Evolutionary conservation across 2,797 vertebrate genomes (phyloP).

Genomic region (Nyctibius grandis): DNA sequence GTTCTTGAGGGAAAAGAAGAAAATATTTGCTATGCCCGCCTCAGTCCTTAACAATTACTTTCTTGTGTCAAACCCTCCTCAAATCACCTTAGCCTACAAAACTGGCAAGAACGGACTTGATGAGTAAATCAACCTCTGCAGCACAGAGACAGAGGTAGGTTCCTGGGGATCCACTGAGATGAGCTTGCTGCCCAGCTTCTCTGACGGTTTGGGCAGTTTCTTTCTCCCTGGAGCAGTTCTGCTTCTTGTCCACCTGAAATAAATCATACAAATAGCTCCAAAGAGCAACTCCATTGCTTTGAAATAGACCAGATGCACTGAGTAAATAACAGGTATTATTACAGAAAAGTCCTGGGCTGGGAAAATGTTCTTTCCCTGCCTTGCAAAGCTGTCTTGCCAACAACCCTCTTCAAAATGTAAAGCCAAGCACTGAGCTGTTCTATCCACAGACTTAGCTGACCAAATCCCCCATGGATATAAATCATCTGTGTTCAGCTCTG

Average conservation of each 20-base stretch:
- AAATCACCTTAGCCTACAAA: neutral
- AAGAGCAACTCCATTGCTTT: neutral
- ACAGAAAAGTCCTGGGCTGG: neutral
- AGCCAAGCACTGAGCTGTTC: neutral
- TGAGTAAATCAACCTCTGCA: neutral
- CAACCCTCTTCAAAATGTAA: neutral
- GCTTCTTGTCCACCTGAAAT: neutral
- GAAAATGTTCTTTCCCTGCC: neutral
- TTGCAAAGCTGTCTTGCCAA: neutral
- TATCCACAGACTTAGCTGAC: neutral
- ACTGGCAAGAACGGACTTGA: neutral
- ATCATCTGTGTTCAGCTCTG: neutral
- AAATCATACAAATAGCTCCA: neutral
- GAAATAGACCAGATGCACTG: neutral
- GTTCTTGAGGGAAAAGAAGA: neutral
- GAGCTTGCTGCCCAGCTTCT: neutral
- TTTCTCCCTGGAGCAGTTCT: neutral
- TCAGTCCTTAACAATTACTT: neutral
- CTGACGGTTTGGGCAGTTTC: neutral
- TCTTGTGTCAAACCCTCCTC: neutral
- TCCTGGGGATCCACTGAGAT: neutral
- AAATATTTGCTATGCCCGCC: neutral
- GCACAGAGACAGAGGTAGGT: neutral
- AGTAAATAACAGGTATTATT: slow-evolving; percentile 20
- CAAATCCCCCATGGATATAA: neutral